These are phyloP conservation scores for Alethe castanea DNA, from an alignment of 2,113 vertebrate genomes.

Conservation along the genomic window DNA sequence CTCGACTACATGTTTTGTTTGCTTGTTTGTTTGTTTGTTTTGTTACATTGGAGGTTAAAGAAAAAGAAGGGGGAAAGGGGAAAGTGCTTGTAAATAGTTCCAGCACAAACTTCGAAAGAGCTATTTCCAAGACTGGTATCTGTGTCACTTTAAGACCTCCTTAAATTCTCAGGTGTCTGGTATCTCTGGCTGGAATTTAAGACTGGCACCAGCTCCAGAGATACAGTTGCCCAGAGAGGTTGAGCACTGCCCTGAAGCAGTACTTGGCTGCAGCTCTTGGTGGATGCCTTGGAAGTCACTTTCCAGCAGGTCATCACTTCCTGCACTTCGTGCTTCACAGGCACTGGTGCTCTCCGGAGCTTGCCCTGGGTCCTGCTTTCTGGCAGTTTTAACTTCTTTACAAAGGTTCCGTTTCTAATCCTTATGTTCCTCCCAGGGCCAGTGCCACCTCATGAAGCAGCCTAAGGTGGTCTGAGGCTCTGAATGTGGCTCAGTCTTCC, in stretches of 20 bases:
- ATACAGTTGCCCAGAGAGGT: not conserved
- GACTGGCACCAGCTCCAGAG: not conserved
- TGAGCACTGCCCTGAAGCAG: not conserved
- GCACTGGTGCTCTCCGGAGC: not conserved
- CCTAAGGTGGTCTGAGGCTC: not conserved
- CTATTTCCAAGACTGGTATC: not conserved
- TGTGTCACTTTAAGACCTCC: constrained; percentile 16
- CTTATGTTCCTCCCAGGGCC: accelerated
- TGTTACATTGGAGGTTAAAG: not conserved
- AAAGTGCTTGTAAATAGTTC: not conserved
- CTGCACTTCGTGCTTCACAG: not conserved
- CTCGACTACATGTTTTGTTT: not conserved
- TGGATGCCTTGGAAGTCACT: constrained; percentile 42
- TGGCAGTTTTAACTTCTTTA: not conserved
- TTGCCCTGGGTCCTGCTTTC: not conserved
- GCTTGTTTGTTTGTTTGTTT: not conserved
- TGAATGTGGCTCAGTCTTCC: not conserved
- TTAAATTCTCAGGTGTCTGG: constrained; percentile 11
- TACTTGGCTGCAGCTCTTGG: not conserved
- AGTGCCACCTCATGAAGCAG: not conserved
- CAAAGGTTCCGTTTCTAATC: not conserved
- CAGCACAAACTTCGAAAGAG: not conserved
- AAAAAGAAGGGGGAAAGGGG: not conserved
- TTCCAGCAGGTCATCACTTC: not conserved
- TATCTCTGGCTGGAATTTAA: not conserved